These are phyloP conservation scores for Rynchops niger DNA, from an alignment of 2,113 vertebrate genomes.

Conservation along the genomic window DNA sequence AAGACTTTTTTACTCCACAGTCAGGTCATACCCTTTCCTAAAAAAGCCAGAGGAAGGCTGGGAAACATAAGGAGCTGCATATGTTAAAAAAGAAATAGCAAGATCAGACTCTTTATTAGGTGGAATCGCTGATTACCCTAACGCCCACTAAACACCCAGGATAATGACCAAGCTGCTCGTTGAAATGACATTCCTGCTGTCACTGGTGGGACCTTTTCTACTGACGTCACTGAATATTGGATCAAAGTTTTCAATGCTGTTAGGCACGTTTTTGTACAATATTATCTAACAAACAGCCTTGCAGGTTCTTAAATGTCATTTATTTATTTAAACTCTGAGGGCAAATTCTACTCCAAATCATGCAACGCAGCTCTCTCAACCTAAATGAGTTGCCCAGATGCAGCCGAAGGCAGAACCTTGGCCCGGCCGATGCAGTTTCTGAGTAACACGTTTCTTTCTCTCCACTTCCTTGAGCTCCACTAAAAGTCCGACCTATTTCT, in stretches of 20 bases:
- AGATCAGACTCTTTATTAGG: not conserved
- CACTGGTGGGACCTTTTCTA: not conserved
- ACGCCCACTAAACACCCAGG: not conserved
- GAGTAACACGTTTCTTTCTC: not conserved
- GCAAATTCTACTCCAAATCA: not conserved
- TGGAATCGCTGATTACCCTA: not conserved
- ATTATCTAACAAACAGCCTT: not conserved
- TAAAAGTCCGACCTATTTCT: not conserved
- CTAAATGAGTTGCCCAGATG: conserved; percentile 28
- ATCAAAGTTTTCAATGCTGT: not conserved
- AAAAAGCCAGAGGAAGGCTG: not conserved
- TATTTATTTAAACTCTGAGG: not conserved
- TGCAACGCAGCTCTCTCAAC: not conserved
- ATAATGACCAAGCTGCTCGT: not conserved
- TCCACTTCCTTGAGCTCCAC: not conserved
- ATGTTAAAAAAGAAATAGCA: not conserved
- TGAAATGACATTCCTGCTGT: not conserved
- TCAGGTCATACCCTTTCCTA: not conserved
- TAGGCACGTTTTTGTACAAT: not conserved
- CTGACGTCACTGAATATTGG: not conserved
- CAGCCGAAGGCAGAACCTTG: not conserved
- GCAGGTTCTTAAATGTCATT: not conserved
- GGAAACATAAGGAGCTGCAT: not conserved
- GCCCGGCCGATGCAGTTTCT: not conserved
- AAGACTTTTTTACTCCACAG: not conserved